These are phyloP conservation scores for Bradypodion pumilum DNA, from an alignment of 2,797 vertebrate genomes.

Conservation along the genomic window DNA sequence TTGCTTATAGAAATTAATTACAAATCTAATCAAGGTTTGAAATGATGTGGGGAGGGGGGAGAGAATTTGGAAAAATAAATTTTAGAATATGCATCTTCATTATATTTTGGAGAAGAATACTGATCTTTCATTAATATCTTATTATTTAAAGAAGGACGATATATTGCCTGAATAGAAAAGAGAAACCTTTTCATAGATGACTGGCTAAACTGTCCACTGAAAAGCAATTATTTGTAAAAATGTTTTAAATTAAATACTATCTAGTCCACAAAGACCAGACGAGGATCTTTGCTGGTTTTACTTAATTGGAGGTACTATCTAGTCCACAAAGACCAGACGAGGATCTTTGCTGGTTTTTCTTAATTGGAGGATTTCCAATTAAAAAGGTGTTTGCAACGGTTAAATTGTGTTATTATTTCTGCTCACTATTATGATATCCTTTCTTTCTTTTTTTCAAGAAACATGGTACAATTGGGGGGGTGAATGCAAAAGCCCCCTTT, in stretches of 20 bases:
- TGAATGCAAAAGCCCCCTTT: conserved; percentile 61
- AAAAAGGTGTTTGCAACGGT: conserved; percentile 20
- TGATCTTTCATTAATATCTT: not conserved
- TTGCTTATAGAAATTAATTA: not conserved
- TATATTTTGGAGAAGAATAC: conserved; percentile 1
- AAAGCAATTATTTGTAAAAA: conserved; percentile 2
- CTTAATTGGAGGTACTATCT: conserved; percentile 8
- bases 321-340: not conserved
- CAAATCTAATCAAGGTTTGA: not conserved
- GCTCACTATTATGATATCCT: conserved; percentile 52
- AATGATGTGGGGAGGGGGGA: not conserved
- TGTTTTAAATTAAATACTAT: conserved; percentile 11
- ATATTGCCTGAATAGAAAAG: conserved; percentile 15
- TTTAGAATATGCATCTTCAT: not conserved
- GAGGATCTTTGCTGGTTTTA: conserved; percentile 2
- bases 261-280: not conserved
- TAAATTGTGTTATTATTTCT: conserved; percentile 38
- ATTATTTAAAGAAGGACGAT: not conserved
- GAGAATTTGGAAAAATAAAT: not conserved
- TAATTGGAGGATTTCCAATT: conserved; percentile 16
- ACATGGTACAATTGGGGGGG: conserved; percentile 56
- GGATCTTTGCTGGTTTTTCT: conserved; percentile 8
- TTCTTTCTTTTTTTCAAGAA: conserved; percentile 21
- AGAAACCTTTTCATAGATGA: not conserved
- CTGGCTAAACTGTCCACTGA: not conserved